Conservation (phyloP, 2,113 vertebrate species). For the Calyptomena viridis region DNA sequence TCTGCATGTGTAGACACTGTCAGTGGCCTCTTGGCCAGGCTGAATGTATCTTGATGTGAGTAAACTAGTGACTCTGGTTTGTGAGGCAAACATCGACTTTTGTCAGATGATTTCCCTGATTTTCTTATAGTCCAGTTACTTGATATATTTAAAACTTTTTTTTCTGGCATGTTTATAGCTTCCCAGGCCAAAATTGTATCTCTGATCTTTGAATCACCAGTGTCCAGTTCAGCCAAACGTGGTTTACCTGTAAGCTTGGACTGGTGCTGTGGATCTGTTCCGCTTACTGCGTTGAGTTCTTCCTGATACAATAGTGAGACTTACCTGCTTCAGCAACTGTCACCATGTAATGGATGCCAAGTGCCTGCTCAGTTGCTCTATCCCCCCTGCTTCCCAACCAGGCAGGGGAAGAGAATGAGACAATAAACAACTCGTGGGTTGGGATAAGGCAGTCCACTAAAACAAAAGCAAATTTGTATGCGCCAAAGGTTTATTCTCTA, state of each 20-base stretch:
- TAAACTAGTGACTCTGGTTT: background rate
- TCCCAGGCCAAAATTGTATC: background rate
- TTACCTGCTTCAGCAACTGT: background rate
- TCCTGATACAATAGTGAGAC: background rate
- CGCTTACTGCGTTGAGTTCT: background rate
- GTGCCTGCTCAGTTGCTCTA: no score
- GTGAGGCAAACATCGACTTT: background rate
- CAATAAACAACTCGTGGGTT: no score
- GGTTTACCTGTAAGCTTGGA: background rate
- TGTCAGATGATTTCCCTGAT: background rate
- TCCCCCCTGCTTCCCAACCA: no score
- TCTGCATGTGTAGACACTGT: background rate
- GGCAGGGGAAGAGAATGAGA: no score
- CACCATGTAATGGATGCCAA: no score
- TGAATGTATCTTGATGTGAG: background rate
- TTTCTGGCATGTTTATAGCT: background rate
- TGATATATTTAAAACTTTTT: background rate
- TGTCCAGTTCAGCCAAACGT: background rate
- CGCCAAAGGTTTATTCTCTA: no score
- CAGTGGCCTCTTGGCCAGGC: background rate
- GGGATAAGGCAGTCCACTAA: no score
- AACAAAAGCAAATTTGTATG: no score
- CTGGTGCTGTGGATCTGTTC: background rate
- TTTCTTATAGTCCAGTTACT: background rate
- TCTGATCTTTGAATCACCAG: background rate